phyloP scores from a whole-genome alignment of 2,797 vertebrate genomes.

The Protosalanx chinensis region DNA sequence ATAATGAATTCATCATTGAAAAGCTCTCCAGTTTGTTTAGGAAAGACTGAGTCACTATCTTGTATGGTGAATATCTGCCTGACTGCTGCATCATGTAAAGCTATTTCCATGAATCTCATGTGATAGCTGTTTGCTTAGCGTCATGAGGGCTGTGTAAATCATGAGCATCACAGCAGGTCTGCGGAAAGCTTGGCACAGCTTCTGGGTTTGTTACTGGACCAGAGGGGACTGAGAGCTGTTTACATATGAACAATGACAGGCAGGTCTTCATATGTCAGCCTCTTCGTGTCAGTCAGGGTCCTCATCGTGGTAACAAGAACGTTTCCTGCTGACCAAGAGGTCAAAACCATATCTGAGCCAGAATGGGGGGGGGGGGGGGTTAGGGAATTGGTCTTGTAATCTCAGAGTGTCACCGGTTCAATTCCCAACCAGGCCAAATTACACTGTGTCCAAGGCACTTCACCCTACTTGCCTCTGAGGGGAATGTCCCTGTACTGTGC shows the following conservation, averaged over 20 bases:
- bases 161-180: neutral
- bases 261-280: conserved; percentile 37
- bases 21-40: neutral
- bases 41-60: neutral
- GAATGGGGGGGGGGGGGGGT: neutral
- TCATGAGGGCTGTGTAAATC: neutral
- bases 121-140: conserved; percentile 3
- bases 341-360: conserved; percentile 26
- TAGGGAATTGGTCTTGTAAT: too few relatives aligned
- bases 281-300: neutral
- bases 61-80: neutral
- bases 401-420: too few relatives aligned
- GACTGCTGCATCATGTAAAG: neutral
- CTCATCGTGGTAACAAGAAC: neutral
- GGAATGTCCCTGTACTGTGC: too few relatives aligned
- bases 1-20: neutral
- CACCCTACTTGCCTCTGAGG: too few relatives aligned
- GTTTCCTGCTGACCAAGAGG: conserved; percentile 26
- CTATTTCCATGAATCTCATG: neutral
- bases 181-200: neutral
- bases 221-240: conserved; percentile 21
- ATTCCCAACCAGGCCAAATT: too few relatives aligned
- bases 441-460: too few relatives aligned
- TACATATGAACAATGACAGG: conserved; percentile 16
- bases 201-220: conserved; percentile 14